A percentile compares a stretch with the other conserved stretches of the same genome.
phyloP scores from a whole-genome alignment of 2,113 vertebrate genomes.

The Anarrhichthys ocellatus region DNA sequence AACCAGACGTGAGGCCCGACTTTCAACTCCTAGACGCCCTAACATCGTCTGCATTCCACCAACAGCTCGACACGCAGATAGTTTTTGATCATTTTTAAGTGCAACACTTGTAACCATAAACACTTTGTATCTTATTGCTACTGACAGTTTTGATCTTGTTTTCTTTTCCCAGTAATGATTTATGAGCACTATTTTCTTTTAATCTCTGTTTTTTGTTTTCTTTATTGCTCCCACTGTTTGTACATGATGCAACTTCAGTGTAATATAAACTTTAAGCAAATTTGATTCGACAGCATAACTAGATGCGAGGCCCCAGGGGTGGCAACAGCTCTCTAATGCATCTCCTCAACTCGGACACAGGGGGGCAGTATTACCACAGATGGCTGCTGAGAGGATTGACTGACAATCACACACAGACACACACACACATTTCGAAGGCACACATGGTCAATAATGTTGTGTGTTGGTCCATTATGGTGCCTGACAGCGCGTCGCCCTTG shows the following conservation, averaged over 20 bases:
- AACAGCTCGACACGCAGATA: neutral
- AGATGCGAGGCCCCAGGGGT: neutral
- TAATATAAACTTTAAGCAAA: constrained; percentile 23
- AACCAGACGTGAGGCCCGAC: neutral
- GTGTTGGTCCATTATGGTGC: constrained; percentile 40
- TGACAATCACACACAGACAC: neutral
- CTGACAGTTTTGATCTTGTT: constrained; percentile 20
- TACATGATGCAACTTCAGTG: constrained; percentile 8
- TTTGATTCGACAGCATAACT: constrained; percentile 13
- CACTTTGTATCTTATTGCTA: neutral
- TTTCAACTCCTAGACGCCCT: neutral
- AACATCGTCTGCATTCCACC: neutral
- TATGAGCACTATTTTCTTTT: neutral
- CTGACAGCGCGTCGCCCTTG: constrained; percentile 29
- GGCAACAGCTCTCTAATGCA: neutral
- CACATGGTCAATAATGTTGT: constrained; percentile 36
- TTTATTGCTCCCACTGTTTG: neutral
- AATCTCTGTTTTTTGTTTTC: constrained; percentile 5
- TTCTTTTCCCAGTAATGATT: constrained; percentile 12
- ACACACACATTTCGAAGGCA: neutral
- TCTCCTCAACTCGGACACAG: constrained; percentile 6
- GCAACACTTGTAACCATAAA: neutral
- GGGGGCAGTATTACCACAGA: constrained; percentile 59
- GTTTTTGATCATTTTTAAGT: neutral
- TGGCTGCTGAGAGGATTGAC: neutral